Conservation (phyloP, 2,888 invertebrate genomes). For the Drosophila greeni region DNA sequence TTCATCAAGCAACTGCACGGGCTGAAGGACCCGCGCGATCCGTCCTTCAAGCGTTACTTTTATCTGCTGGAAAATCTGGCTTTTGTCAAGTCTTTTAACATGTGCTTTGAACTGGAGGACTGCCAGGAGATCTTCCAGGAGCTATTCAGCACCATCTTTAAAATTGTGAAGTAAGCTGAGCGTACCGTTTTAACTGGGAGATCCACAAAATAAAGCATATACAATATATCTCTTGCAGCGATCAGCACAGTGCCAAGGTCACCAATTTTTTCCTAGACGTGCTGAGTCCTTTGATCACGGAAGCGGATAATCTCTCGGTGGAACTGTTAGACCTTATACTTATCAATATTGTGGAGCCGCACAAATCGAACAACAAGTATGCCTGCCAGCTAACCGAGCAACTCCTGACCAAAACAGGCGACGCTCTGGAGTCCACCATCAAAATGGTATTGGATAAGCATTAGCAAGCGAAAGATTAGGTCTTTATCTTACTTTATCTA, state of each 20-base stretch:
- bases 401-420: constrained; percentile 92
- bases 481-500: constrained; percentile 44
- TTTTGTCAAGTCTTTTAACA: constrained; percentile 98
- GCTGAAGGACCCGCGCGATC: constrained; percentile 96
- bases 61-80: constrained; percentile 97
- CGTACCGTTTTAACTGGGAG: too few species aligned
- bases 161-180: constrained; percentile 93
- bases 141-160: constrained; percentile 95
- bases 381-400: constrained; percentile 95
- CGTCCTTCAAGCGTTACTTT: constrained; percentile 98
- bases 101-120: constrained; percentile 98
- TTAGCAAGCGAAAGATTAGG: too few species aligned
- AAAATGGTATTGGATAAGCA: constrained; percentile 84
- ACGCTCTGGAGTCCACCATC: constrained; percentile 95
- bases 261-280: constrained; percentile 98
- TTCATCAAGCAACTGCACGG: constrained; percentile 95
- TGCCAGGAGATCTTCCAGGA: constrained; percentile 97
- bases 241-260: constrained; percentile 96
- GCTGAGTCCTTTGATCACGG: constrained; percentile 94
- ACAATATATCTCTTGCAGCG: constrained; percentile 81
- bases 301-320: constrained; percentile 96
- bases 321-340: constrained; percentile 96
- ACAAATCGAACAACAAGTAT: constrained; percentile 92
- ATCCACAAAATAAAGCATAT: not conserved
- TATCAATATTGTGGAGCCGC: constrained; percentile 95